phyloP scores from a whole-genome alignment of 2,888 invertebrate genomes.

The Chirona hameri region DNA sequence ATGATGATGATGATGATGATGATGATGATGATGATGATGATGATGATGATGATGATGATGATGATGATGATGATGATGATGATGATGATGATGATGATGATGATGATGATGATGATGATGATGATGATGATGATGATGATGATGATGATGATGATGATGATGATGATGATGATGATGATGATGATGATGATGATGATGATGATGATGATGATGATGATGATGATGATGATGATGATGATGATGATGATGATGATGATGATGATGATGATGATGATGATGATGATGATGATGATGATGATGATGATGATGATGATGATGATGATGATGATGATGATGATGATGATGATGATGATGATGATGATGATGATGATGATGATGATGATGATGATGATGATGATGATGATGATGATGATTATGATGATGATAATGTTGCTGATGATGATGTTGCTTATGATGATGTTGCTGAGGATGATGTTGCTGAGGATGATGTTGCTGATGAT shows the following conservation, averaged over 20 bases:
- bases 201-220: conserved; percentile 22
- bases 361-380: conserved; percentile 22
- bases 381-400: too few species aligned
- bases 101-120: conserved; percentile 12
- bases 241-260: conserved; percentile 6
- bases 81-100: conserved; percentile 23
- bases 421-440: too few species aligned
- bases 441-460: too few species aligned
- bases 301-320: conserved; percentile 22
- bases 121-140: conserved; percentile 3
- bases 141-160: conserved; percentile 22
- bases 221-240: conserved; percentile 26
- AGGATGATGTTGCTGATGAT: too few species aligned
- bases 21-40: conserved; percentile 22
- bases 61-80: conserved; percentile 22
- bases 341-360: conserved; percentile 22
- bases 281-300: conserved; percentile 23
- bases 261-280: conserved; percentile 7
- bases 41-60: conserved; percentile 22
- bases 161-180: conserved; percentile 22
- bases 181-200: conserved; percentile 22
- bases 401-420: too few species aligned
- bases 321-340: conserved; percentile 22
- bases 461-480: too few species aligned
- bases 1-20: conserved; percentile 22